phyloP scores from a whole-genome alignment of 2,113 vertebrate species.

The Platysteira castanea region DNA sequence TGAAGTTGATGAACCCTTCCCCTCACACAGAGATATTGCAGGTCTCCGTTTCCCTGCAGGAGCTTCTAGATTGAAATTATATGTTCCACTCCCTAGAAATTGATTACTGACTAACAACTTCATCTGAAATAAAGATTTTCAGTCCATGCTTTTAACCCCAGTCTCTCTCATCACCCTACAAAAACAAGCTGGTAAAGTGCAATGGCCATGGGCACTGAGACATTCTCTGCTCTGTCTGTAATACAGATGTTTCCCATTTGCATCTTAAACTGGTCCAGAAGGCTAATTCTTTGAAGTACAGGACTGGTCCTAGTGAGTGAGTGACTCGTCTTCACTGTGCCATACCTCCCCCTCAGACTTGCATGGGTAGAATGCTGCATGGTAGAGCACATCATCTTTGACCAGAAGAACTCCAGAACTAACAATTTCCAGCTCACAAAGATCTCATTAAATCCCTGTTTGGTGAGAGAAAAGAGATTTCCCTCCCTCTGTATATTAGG shows the following conservation, averaged over 20 bases:
- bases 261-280: neutral
- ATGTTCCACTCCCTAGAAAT: neutral
- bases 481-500: neutral
- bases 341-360: neutral
- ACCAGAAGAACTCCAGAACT: neutral
- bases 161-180: neutral
- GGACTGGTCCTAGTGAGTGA: neutral
- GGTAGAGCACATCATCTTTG: neutral
- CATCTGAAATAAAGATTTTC: neutral
- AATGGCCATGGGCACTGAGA: neutral
- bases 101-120: neutral
- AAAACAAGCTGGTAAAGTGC: neutral
- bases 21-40: neutral
- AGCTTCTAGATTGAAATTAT: neutral
- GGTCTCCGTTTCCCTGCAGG: neutral
- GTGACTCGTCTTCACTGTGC: neutral
- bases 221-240: neutral
- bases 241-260: rapidly evolving
- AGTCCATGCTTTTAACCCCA: neutral
- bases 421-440: neutral
- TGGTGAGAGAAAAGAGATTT: neutral
- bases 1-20: neutral
- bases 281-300: neutral
- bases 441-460: neutral
- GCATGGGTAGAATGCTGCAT: neutral